Conservation (phyloP, 2,113 vertebrate genomes). For the Cyanistes caeruleus region DNA sequence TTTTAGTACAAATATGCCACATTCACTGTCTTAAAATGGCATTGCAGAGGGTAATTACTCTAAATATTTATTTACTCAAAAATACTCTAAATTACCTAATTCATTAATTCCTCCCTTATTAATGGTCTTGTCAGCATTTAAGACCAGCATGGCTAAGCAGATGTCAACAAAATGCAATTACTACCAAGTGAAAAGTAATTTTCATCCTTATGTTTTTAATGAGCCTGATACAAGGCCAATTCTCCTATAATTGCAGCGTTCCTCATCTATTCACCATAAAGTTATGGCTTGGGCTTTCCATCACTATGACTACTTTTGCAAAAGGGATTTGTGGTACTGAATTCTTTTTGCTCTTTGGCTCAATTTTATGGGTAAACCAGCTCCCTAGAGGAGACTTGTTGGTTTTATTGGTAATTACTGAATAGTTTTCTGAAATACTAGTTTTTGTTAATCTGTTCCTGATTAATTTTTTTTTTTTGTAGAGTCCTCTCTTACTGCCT, state of each 20-base stretch:
- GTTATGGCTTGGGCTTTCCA: not conserved
- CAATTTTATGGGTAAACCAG: not conserved
- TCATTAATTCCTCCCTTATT: conserved; percentile 43
- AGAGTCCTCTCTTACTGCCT: not conserved
- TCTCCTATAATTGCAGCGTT: not conserved
- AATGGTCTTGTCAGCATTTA: conserved; percentile 28
- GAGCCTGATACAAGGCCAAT: conserved; percentile 22
- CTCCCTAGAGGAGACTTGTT: not conserved
- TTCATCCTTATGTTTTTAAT: conserved; percentile 39
- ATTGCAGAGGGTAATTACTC: not conserved
- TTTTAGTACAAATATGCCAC: not conserved
- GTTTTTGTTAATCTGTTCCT: not conserved
- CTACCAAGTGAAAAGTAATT: conserved; percentile 33
- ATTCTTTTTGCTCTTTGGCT: not conserved
- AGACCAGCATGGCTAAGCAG: conserved; percentile 44
- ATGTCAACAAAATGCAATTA: conserved; percentile 55
- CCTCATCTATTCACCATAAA: not conserved
- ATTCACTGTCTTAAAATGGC: not conserved
- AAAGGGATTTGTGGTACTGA: not conserved
- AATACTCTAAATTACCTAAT: conserved; percentile 19
- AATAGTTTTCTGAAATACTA: not conserved
- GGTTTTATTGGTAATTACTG: not conserved
- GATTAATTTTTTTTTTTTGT: not conserved
- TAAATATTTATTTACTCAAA: conserved; percentile 40
- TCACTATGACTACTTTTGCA: not conserved